Conservation (phyloP, 2,797 vertebrate species). For the Channallabes apus region DNA sequence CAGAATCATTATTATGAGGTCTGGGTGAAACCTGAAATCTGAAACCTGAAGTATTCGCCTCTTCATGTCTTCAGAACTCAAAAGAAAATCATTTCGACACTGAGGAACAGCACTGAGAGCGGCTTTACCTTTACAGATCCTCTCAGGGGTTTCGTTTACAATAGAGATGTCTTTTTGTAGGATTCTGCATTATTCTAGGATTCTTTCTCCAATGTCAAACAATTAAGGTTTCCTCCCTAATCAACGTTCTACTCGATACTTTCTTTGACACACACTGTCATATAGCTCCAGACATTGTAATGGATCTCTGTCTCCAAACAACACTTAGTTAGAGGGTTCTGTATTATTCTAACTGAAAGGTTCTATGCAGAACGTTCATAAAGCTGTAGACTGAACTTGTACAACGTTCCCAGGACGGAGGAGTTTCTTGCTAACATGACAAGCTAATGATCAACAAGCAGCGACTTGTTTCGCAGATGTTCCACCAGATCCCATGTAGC, state of each 20-base stretch:
- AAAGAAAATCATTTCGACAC: neutral
- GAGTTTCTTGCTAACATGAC: neutral
- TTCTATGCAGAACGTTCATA: neutral
- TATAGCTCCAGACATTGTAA: no score
- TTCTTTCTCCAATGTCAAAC: neutral
- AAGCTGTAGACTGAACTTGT: neutral
- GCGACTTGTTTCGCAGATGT: neutral
- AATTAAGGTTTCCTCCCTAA: no score
- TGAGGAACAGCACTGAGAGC: neutral
- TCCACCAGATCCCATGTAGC: neutral
- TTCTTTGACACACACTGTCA: no score
- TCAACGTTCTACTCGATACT: no score
- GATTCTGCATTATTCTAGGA: neutral
- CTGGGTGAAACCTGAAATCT: conserved; percentile 5
- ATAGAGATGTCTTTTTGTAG: no score
- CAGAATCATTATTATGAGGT: conserved; percentile 1
- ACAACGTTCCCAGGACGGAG: neutral
- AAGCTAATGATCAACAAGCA: neutral
- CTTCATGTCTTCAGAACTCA: conserved; percentile 5
- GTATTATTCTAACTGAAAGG: neutral
- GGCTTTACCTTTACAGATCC: neutral
- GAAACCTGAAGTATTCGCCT: neutral
- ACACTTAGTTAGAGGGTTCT: neutral
- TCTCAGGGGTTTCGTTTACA: neutral
- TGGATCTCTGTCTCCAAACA: neutral